phyloP scores from a whole-genome alignment of 1,140 invertebrate genomes.

The Brachystomella parvula region DNA sequence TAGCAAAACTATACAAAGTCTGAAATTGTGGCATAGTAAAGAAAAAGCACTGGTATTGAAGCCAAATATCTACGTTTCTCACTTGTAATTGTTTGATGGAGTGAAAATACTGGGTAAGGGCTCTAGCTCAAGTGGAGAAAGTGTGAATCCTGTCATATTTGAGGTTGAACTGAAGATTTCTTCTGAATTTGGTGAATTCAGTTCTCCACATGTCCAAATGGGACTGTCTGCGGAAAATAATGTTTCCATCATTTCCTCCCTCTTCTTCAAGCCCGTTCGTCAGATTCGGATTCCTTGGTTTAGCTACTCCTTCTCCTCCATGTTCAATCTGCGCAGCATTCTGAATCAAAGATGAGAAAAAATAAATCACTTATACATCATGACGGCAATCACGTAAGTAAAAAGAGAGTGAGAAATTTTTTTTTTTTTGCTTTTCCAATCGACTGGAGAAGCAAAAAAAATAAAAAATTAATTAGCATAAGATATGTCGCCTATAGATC shows the following conservation, averaged over 20 bases:
- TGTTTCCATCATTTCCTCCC: slow-evolving; percentile 27
- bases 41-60: background rate
- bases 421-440: too few relatives aligned
- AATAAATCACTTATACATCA: background rate
- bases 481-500: too few relatives aligned
- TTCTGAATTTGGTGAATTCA: slow-evolving; percentile 30
- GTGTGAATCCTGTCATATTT: slow-evolving; percentile 31
- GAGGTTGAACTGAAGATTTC: slow-evolving; percentile 30
- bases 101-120: slow-evolving; percentile 30
- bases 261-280: background rate
- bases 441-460: too few relatives aligned
- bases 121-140: slow-evolving; percentile 29
- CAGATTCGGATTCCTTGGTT: background rate
- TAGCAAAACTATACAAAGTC: too few relatives aligned
- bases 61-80: background rate
- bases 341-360: background rate
- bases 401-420: too few relatives aligned
- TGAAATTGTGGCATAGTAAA: background rate
- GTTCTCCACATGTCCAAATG: slow-evolving; percentile 32
- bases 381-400: background rate
- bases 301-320: background rate
- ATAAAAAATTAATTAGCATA: background rate
- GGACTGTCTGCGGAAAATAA: slow-evolving; percentile 34
- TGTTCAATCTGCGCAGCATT: background rate
- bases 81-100: slow-evolving; percentile 26